Conservation (phyloP, 2,797 vertebrate genomes). For the Cryptoprocta ferox region DNA sequence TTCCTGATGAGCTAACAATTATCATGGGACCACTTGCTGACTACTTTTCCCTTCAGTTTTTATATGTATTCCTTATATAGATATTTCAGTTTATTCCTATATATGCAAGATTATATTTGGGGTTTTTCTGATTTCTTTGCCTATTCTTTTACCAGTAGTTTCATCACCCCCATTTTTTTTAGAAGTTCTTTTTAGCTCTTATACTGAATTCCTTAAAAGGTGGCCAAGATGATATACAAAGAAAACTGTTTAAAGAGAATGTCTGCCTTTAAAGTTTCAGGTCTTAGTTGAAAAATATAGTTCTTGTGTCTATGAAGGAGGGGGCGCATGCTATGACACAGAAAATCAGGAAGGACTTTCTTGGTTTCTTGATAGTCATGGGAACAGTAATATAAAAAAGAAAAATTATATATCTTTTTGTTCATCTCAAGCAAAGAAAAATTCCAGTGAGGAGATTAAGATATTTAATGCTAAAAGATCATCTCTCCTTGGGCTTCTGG, state of each 20-base stretch:
- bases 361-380: slow-evolving; percentile 44
- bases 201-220: slow-evolving; percentile 55
- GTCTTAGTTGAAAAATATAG: slow-evolving; percentile 24
- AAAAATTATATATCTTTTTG: slow-evolving; percentile 46
- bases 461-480: slow-evolving; percentile 54
- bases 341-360: slow-evolving; percentile 63
- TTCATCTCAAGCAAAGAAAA: slow-evolving; percentile 66
- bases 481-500: background rate
- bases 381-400: slow-evolving; percentile 47
- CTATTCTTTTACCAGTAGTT: background rate
- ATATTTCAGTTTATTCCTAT: background rate
- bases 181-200: slow-evolving; percentile 43
- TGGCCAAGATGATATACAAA: slow-evolving; percentile 30
- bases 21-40: background rate
- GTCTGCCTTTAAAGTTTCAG: slow-evolving; percentile 46
- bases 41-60: background rate
- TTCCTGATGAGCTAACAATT: background rate
- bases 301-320: slow-evolving; percentile 13
- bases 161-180: background rate
- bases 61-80: background rate
- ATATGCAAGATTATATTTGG: background rate
- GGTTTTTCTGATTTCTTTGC: background rate
- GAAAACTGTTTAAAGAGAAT: slow-evolving; percentile 16
- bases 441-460: slow-evolving; percentile 52
- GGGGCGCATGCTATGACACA: slow-evolving; percentile 29